These are phyloP conservation scores for Thera britannica DNA, from an alignment of 2,888 invertebrate genomes.

Conservation along the genomic window DNA sequence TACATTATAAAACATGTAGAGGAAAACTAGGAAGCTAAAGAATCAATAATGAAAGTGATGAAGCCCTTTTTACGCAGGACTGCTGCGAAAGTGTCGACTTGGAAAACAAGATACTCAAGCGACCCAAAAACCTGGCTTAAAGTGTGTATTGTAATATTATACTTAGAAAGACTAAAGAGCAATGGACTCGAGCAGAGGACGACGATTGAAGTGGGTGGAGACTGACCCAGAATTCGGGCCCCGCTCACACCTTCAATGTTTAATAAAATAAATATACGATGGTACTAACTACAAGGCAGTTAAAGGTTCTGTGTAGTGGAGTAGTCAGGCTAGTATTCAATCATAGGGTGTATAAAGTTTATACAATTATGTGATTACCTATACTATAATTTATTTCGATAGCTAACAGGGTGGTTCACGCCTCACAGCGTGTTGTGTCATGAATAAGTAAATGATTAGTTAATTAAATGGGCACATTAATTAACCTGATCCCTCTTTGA, in stretches of 20 bases:
- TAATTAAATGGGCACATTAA: conserved; percentile 24
- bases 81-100: conserved; percentile 36
- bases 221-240: conserved; percentile 37
- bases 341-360: conserved; percentile 29
- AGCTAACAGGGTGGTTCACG: conserved; percentile 52
- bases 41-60: neutral
- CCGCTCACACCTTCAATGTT: conserved; percentile 26
- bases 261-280: conserved; percentile 2
- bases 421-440: conserved; percentile 57
- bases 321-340: neutral
- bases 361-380: no score
- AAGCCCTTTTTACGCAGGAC: conserved; percentile 15
- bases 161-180: conserved; percentile 28
- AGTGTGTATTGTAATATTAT: conserved; percentile 5
- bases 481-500: neutral
- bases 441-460: conserved; percentile 48
- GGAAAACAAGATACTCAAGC: conserved; percentile 28
- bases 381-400: conserved; percentile 43
- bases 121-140: conserved; percentile 30
- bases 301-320: neutral
- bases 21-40: no score
- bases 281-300: conserved; percentile 3
- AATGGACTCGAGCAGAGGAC: conserved; percentile 34
- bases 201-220: conserved; percentile 36
- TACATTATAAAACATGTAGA: no score